phyloP scores from a whole-genome alignment of 2,113 vertebrate species.

The Halcyon senegalensis region DNA sequence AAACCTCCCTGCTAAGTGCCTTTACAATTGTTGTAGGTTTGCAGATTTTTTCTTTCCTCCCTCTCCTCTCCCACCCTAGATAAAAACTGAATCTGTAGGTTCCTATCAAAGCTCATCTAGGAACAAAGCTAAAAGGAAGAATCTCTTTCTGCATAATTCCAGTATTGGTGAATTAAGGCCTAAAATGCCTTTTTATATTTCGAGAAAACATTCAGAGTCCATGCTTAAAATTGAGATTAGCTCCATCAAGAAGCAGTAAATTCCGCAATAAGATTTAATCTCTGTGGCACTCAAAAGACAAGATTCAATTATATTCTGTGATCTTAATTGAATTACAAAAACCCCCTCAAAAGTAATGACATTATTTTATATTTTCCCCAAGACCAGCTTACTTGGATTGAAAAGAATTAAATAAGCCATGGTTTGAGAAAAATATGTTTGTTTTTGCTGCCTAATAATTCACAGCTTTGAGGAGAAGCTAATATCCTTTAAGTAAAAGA shows the following conservation, averaged over 20 bases:
- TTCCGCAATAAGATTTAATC: slow-evolving; percentile 73
- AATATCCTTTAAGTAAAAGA: slow-evolving; percentile 78
- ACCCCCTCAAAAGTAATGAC: slow-evolving; percentile 59
- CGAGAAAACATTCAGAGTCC: slow-evolving; percentile 28
- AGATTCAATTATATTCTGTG: slow-evolving; percentile 70
- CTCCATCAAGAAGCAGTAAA: slow-evolving; percentile 60
- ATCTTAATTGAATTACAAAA: slow-evolving; percentile 71
- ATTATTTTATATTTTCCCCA: slow-evolving; percentile 70
- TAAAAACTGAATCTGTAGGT: slow-evolving; percentile 38
- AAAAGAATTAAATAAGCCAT: slow-evolving; percentile 61
- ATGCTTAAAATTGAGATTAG: slow-evolving; percentile 62
- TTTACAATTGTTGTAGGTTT: slow-evolving; percentile 16
- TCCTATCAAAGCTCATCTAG: slow-evolving; percentile 37
- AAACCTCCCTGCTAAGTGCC: slow-evolving; percentile 24
- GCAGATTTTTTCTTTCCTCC: slow-evolving; percentile 1
- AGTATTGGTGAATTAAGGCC: slow-evolving; percentile 53
- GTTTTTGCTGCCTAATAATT: slow-evolving; percentile 75
- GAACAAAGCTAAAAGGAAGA: slow-evolving; percentile 56
- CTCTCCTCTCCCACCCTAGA: not conserved
- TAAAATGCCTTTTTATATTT: slow-evolving; percentile 51
- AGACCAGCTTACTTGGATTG: slow-evolving; percentile 38
- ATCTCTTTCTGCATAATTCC: slow-evolving; percentile 31
- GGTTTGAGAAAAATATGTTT: slow-evolving; percentile 73
- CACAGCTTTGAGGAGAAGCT: slow-evolving; percentile 72
- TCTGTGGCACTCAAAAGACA: slow-evolving; percentile 67